These are phyloP conservation scores for Sternarchorhynchus goeldii DNA, from an alignment of 2,797 vertebrate species.

Conservation along the genomic window DNA sequence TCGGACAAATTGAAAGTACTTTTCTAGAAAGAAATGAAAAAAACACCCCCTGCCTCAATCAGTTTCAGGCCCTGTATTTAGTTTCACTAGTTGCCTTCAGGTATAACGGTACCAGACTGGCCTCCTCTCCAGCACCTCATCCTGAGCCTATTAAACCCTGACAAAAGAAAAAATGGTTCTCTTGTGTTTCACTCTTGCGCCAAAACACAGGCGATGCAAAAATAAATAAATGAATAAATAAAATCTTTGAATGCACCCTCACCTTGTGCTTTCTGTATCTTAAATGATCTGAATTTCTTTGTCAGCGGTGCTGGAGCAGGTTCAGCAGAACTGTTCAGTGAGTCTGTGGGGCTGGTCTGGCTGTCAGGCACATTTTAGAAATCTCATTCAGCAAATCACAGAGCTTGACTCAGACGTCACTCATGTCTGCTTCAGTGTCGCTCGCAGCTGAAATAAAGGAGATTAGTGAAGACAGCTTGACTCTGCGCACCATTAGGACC, in stretches of 20 bases:
- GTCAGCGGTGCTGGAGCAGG: slow-evolving; percentile 1
- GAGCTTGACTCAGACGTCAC: slow-evolving; percentile 12
- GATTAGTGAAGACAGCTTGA: slow-evolving; percentile 11
- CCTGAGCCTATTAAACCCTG: neutral
- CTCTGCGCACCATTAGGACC: neutral
- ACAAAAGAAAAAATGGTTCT: neutral
- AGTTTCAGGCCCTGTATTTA: neutral
- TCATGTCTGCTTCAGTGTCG: slow-evolving; percentile 2
- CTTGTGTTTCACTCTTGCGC: neutral
- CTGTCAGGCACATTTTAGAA: slow-evolving; percentile 18
- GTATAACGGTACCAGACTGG: slow-evolving; percentile 9
- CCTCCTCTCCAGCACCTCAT: slow-evolving; percentile 7
- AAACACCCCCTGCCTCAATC: neutral
- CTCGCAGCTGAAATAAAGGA: slow-evolving; percentile 27
- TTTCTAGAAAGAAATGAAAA: neutral
- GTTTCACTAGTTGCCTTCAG: neutral
- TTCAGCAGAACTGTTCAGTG: slow-evolving; percentile 6
- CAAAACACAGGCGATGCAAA: neutral
- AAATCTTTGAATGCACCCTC: neutral
- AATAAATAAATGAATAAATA: too few species aligned
- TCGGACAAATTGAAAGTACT: neutral
- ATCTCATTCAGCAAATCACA: slow-evolving; percentile 22
- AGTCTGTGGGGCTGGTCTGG: slow-evolving; percentile 16
- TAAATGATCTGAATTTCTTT: neutral
- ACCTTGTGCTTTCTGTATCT: neutral